A percentile compares a stretch with the other conserved stretches of the same genome.
phyloP scores from a whole-genome alignment of 2,888 invertebrate species.

The Leucophenga montana region DNA sequence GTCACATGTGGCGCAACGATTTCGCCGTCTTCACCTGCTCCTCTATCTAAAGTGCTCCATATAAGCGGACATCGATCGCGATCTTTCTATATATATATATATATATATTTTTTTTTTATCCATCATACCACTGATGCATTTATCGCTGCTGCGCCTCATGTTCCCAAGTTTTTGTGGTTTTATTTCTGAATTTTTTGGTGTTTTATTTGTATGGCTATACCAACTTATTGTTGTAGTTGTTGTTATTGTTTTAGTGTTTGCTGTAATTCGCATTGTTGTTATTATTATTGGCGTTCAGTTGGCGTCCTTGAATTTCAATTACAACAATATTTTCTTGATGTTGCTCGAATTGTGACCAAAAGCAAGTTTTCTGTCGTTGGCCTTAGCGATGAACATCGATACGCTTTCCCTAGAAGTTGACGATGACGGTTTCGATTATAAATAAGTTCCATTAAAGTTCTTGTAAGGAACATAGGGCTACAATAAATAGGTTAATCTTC shows the following conservation, averaged over 20 bases:
- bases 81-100: neutral
- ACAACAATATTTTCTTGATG: slow-evolving; percentile 7
- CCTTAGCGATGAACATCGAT: slow-evolving; percentile 15
- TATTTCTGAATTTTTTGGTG: neutral
- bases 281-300: slow-evolving; percentile 1
- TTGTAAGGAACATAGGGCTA: too few species aligned
- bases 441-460: too few species aligned
- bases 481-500: too few species aligned
- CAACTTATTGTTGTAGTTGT: slow-evolving; percentile 2
- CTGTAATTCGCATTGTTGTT: neutral
- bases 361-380: neutral
- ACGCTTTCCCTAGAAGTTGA: neutral
- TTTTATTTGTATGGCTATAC: slow-evolving; percentile 11
- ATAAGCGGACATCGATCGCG: neutral
- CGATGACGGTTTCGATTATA: neutral
- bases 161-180: slow-evolving; percentile 11
- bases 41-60: slow-evolving; percentile 16
- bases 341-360: neutral
- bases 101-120: neutral
- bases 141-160: neutral
- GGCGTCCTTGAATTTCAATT: slow-evolving; percentile 30
- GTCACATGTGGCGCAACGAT: slow-evolving; percentile 52
- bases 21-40: neutral
- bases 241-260: slow-evolving; percentile 18
- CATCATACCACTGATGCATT: neutral